Base-by-base conservation (phyloP, 2,797 vertebrate species). In the Arctocebus calabarensis region DNA sequence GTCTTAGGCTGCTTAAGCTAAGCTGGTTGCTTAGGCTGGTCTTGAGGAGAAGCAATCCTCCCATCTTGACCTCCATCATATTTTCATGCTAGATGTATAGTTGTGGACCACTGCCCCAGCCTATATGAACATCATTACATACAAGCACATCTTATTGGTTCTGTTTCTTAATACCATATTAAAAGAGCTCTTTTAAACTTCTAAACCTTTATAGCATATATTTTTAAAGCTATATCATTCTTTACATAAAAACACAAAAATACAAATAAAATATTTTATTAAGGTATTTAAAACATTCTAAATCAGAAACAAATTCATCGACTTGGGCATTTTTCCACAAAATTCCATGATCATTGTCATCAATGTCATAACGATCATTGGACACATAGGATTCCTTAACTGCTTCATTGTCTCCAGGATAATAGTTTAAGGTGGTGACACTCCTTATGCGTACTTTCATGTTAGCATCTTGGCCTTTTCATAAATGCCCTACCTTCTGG, bases 271-370 rank as follows among this genome's bases (percentile, higher is more conserved):
- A 82, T 48, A 66, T 45, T 75, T 82, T 52, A 27, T 52, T 88
- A 84, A 84, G 27, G 16, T 84, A 77, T 77, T 37, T 64, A 68
- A 20, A 94, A 66, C 7, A 91, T 88, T 81, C 32, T 64, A 25
- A 94, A 94, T 91, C 59, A 64, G 25, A 92, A 61, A 37, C 19
- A 85, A 40, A 77, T 91, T 82, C 17, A 64, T 82, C 89, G n/a
- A 83, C 64, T 92, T 83, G 74, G 11, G 22, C 9, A 62, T 84
- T 74, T 77, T 79, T 66, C 16, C 57, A 78, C 25, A 74, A 83
- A 92, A 61, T 79, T 9, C 32, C 64, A 66, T 66, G 64, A 19
- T 66, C 5, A 90, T 10, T 94, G 7, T 66, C 82, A 70, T 68
- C 12, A 59, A 34, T 40, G 48, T 70, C 20, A 12, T 52, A 61